Conservation (phyloP, 2,797 vertebrate genomes). For the Sebastiscus albofasciatus region DNA sequence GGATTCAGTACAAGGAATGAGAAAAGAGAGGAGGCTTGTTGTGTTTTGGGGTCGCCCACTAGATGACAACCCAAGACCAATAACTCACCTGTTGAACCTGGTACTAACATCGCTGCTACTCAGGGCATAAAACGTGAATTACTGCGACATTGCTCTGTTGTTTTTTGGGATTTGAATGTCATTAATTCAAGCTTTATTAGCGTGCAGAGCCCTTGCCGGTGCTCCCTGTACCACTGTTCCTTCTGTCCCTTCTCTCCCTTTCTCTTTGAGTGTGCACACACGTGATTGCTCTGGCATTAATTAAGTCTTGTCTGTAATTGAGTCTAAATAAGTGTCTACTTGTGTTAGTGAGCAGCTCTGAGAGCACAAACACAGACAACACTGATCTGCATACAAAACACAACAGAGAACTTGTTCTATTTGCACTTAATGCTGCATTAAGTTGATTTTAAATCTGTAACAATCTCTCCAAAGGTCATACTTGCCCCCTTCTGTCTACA, state of each 20-base stretch:
- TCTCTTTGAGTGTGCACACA: neutral
- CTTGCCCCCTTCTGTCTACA: neutral
- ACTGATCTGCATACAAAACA: constrained; percentile 31
- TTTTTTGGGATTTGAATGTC: constrained; percentile 45
- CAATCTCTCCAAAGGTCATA: neutral
- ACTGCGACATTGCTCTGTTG: neutral
- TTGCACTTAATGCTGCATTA: neutral
- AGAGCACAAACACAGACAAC: constrained; percentile 47
- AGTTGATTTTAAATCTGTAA: neutral
- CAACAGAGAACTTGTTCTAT: neutral
- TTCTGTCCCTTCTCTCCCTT: neutral
- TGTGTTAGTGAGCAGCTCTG: constrained; percentile 47
- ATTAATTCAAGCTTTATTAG: constrained; percentile 65
- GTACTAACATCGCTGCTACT: neutral
- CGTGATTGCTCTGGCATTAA: constrained; percentile 32
- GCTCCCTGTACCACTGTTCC: constrained; percentile 3
- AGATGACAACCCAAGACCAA: constrained; percentile 52
- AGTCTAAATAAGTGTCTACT: constrained; percentile 64
- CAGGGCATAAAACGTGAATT: neutral
- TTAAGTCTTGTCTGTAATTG: constrained; percentile 64
- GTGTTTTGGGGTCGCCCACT: constrained; percentile 8
- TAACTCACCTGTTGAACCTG: neutral
- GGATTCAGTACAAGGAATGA: neutral
- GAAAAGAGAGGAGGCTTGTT: neutral
- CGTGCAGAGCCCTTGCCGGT: constrained; percentile 45